Conservation (phyloP, 1,140 invertebrate genomes). For the Drosophila equinoxialis region DNA sequence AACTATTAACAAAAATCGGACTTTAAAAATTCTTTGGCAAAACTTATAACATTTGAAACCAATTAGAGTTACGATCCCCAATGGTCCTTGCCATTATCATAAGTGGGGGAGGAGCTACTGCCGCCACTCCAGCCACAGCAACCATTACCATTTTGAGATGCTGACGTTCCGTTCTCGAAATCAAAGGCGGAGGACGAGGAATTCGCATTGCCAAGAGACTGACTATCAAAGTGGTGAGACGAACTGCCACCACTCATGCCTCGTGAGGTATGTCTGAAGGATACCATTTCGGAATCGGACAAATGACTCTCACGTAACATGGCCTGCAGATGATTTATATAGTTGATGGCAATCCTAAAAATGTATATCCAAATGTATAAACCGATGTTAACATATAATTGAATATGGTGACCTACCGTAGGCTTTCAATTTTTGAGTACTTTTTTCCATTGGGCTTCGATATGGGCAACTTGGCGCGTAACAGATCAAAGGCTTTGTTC, state of each 20-base stretch:
- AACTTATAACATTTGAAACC: background rate
- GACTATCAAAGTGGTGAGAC: conserved; percentile 34
- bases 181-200: conserved; percentile 25
- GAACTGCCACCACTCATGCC: conserved; percentile 25
- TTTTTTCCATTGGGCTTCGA: conserved; percentile 94
- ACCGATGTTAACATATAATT: conserved; percentile 1
- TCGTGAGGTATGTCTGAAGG: conserved; percentile 29
- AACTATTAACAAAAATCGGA: background rate
- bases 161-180: conserved; percentile 45
- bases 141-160: conserved; percentile 51
- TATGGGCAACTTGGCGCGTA: conserved; percentile 90
- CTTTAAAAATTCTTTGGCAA: conserved; percentile 21
- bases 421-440: conserved; percentile 93
- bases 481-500: conserved; percentile 92
- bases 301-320: conserved; percentile 62
- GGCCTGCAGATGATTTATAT: conserved; percentile 89
- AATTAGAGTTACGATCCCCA: conserved; percentile 55
- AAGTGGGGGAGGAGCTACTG: conserved; percentile 61
- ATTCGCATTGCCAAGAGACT: conserved; percentile 6
- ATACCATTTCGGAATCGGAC: conserved; percentile 44
- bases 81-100: conserved; percentile 64
- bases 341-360: conserved; percentile 89
- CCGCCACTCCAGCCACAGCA: conserved; percentile 70
- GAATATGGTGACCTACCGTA: conserved; percentile 85
- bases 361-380: background rate